Conservation (phyloP, 53 echinoderm and acorn worm genomes). For the Hippasteria phrygiana region DNA sequence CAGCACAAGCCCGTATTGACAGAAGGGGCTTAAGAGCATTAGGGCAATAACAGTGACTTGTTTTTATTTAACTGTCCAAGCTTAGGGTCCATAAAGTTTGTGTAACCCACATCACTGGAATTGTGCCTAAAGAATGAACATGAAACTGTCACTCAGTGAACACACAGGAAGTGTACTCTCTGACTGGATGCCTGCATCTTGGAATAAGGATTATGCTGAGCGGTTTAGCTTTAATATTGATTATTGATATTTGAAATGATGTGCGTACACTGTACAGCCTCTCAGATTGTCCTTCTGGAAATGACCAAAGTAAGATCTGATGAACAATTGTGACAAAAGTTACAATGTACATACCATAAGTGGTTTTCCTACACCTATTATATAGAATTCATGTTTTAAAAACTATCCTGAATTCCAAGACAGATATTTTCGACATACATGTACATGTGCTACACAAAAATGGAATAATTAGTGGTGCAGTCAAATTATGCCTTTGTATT, state of each 20-base stretch:
- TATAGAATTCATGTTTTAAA: not conserved
- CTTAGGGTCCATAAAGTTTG: not conserved
- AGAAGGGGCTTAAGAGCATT: no score
- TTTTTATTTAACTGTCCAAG: not conserved
- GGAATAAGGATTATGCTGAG: not conserved
- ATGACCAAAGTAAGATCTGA: not conserved
- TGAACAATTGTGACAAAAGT: not conserved
- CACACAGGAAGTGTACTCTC: not conserved
- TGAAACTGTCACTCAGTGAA: not conserved
- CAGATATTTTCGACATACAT: no score
- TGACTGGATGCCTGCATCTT: not conserved
- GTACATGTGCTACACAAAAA: no score
- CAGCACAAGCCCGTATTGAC: no score
- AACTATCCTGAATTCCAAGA: no score
- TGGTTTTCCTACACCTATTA: no score
- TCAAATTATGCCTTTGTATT: no score
- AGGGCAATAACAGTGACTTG: no score
- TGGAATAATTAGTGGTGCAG: no score
- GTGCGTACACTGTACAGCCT: not conserved
- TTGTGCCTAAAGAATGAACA: not conserved
- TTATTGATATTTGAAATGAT: not conserved
- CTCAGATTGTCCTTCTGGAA: not conserved
- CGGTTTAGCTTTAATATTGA: not conserved
- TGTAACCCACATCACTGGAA: not conserved
- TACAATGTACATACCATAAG: no score